Conservation (phyloP, 2,888 invertebrate species). For the Ophion ventricosus region DNA sequence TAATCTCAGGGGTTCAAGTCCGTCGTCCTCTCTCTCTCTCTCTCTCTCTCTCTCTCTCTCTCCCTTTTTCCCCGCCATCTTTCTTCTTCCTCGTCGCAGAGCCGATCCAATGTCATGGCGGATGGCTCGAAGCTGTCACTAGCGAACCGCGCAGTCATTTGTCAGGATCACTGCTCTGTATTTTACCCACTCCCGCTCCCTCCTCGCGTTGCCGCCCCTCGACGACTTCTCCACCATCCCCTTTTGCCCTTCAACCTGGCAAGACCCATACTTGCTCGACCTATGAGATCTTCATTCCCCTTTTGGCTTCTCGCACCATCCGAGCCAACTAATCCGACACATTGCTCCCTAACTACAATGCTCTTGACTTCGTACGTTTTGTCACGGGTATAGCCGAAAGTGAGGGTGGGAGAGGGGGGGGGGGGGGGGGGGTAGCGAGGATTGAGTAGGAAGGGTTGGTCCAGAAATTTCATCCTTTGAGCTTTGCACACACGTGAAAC, state of each 20-base stretch:
- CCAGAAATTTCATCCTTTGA: constrained; percentile 52
- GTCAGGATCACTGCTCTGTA: constrained; percentile 78
- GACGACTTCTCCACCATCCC: constrained; percentile 2
- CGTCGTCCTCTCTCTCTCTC: not conserved
- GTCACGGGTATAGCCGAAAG: constrained; percentile 7
- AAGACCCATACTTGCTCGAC: constrained; percentile 44
- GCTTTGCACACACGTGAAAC: not conserved
- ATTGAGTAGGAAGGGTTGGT: constrained; percentile 14
- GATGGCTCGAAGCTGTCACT: constrained; percentile 80
- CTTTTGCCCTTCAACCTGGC: constrained; percentile 46
- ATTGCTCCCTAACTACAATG: constrained; percentile 43
- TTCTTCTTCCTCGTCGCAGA: constrained; percentile 41
- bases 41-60: not conserved
- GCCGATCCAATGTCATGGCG: constrained; percentile 74
- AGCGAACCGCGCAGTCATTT: constrained; percentile 80
- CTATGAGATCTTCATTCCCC: constrained; percentile 67
- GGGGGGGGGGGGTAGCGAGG: constrained; percentile 1
- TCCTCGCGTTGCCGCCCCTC: constrained; percentile 33
- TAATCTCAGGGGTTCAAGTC: constrained; percentile 50
- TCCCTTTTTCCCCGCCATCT: constrained; percentile 6
- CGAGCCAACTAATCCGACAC: constrained; percentile 52
- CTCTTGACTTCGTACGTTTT: constrained; percentile 39
- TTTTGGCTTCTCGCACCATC: constrained; percentile 50
- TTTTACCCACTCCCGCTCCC: constrained; percentile 56
- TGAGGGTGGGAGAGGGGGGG: not conserved